phyloP scores from a whole-genome alignment of 2,797 vertebrate species.

The Sardinella longiceps region DNA sequence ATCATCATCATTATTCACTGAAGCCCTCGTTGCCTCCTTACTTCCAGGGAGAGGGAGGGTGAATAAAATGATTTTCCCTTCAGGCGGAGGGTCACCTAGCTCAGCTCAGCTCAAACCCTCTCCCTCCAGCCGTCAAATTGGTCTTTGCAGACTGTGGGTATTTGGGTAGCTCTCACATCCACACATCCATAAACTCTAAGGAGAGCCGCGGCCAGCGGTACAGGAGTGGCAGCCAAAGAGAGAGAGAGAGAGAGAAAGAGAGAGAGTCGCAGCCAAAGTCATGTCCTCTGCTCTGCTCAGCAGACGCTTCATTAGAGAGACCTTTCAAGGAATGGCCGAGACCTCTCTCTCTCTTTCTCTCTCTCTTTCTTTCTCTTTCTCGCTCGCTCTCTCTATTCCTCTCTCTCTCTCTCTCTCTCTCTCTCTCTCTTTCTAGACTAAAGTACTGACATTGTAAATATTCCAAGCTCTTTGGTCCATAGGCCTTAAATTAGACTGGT shows the following conservation, averaged over 20 bases:
- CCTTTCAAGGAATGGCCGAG: background rate
- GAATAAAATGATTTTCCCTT: background rate
- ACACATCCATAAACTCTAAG: background rate
- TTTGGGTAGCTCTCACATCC: background rate
- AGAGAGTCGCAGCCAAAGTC: background rate
- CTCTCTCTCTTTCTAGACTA: background rate
- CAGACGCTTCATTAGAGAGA: background rate
- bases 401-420: too few species aligned
- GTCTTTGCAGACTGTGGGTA: background rate
- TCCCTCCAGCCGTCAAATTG: background rate
- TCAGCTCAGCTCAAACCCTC: background rate
- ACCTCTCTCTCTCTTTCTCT: background rate
- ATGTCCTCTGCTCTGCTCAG: background rate
- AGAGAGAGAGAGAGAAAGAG: too few species aligned
- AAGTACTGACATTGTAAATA: too few species aligned
- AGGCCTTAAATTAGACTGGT: background rate
- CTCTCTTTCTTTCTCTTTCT: too few species aligned
- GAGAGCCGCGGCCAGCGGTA: background rate
- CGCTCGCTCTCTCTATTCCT: background rate
- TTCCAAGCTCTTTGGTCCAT: background rate
- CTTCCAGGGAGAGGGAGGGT: background rate
- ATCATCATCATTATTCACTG: conserved; percentile 20
- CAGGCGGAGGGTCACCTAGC: background rate
- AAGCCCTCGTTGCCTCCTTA: background rate
- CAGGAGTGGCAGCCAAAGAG: too few species aligned